A percentile compares a stretch with the other conserved stretches of the same genome.
Evolutionary conservation across 2,113 vertebrate species (phyloP).

Genomic region (Dasypus novemcinctus): DNA sequence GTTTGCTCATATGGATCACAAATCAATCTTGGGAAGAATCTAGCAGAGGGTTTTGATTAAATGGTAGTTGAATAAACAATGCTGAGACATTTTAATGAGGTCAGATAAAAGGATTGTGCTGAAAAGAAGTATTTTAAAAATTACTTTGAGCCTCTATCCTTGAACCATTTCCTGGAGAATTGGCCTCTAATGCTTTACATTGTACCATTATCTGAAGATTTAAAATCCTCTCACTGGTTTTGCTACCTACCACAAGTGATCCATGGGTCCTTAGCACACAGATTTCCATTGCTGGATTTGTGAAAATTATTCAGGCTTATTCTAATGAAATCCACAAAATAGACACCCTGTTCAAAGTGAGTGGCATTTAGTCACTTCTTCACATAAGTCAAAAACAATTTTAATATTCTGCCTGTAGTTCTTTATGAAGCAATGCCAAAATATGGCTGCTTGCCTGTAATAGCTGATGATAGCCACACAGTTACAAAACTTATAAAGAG

Average conservation of each 20-base stretch:
- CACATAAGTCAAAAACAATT: background rate
- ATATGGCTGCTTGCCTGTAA: background rate
- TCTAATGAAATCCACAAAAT: slow-evolving; percentile 10
- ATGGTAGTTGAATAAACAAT: slow-evolving; percentile 76
- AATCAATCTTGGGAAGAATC: slow-evolving; percentile 76
- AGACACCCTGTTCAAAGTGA: background rate
- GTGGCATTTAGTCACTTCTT: background rate
- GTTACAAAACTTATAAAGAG: background rate
- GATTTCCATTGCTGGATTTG: background rate
- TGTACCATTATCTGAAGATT: background rate
- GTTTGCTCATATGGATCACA: slow-evolving; percentile 78
- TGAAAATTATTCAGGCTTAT: background rate
- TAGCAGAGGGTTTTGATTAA: slow-evolving; percentile 77
- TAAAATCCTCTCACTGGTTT: background rate
- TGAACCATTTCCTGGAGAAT: slow-evolving; percentile 17
- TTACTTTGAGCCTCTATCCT: slow-evolving; percentile 4
- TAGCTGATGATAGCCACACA: background rate
- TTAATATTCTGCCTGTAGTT: background rate
- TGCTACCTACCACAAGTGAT: background rate
- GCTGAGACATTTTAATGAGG: slow-evolving; percentile 69
- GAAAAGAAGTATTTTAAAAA: slow-evolving; percentile 47
- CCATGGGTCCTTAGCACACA: background rate
- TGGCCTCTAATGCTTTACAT: background rate
- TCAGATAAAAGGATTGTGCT: slow-evolving; percentile 76
- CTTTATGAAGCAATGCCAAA: background rate